Conservation (phyloP, 30 jellyfish, hydroid and myxozoan genomes). For the Chrysaora quinquecirrha region DNA sequence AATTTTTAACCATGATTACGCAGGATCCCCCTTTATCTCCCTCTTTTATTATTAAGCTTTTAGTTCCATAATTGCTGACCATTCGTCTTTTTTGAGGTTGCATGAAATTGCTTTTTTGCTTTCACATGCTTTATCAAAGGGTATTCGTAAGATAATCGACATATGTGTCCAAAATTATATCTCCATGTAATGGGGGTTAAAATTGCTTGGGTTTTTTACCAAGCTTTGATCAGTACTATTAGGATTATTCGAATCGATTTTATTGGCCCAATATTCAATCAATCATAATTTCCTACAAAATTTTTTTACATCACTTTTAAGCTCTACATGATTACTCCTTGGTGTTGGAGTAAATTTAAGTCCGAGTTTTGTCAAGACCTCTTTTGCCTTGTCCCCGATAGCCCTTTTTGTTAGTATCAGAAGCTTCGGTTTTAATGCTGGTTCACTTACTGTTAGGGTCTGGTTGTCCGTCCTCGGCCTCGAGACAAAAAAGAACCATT, state of each 20-base stretch:
- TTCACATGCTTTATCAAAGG: conserved; percentile 6
- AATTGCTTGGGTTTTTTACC: neutral
- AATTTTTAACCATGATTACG: conserved; percentile 1
- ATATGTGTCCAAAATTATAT: conserved; percentile 15
- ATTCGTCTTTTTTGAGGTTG: neutral
- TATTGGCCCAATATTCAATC: neutral
- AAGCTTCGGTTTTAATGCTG: conserved; percentile 17
- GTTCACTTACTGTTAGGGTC: neutral
- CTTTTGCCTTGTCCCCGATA: conserved; percentile 32
- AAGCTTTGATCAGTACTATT: conserved; percentile 1
- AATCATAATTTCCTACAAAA: neutral
- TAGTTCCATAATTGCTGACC: conserved; percentile 1
- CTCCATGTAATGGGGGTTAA: conserved; percentile 3
- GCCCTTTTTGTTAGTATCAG: conserved; percentile 32
- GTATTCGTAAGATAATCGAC: conserved; percentile 13
- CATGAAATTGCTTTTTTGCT: neutral
- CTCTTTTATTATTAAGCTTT: conserved; percentile 21
- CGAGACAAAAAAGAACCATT: neutral
- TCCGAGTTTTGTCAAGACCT: conserved; percentile 7
- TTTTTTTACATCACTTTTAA: neutral
- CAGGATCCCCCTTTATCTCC: conserved; percentile 29
- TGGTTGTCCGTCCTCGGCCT: neutral
- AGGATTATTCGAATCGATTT: neutral
- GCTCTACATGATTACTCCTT: neutral
- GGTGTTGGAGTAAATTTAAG: conserved; percentile 31